Evolutionary conservation across 2,113 vertebrate species (phyloP).

Genomic region (Spea bombifrons): DNA sequence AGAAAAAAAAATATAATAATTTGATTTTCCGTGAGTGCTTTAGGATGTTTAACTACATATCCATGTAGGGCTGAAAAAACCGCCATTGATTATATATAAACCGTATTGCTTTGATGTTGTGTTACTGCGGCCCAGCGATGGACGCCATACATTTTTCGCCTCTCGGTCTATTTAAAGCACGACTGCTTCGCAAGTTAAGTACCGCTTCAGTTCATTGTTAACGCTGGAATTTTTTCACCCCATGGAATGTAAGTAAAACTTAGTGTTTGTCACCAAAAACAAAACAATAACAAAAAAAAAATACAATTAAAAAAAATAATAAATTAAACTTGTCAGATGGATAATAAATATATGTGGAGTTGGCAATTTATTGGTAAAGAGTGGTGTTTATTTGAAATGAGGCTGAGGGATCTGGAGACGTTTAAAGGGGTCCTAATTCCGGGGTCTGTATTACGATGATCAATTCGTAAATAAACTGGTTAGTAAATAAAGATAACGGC

Average conservation of each 20-base stretch:
- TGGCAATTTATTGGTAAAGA: not conserved
- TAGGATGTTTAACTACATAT: conserved; percentile 78
- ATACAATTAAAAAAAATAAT: not conserved
- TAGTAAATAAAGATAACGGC: no score
- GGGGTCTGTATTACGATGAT: no score
- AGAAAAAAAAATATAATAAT: conserved; percentile 32
- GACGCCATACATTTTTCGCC: conserved; percentile 60
- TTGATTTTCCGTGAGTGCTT: conserved; percentile 86
- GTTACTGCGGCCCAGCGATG: conserved; percentile 62
- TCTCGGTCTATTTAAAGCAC: conserved; percentile 68
- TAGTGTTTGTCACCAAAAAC: conserved; percentile 81
- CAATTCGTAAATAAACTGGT: no score
- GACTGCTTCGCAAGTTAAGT: conserved; percentile 66
- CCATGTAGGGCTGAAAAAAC: conserved; percentile 82
- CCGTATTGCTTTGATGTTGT: conserved; percentile 78
- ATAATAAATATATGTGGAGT: not conserved
- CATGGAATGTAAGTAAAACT: conserved; percentile 86
- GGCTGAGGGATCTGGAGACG: no score
- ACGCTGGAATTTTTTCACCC: conserved; percentile 80
- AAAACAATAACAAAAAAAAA: conserved; percentile 73
- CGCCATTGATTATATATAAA: conserved; percentile 76
- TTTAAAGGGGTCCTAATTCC: no score
- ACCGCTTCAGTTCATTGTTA: conserved; percentile 74
- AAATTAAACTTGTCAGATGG: not conserved
- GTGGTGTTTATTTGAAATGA: no score